These are phyloP conservation scores for Hypothenemus hampei DNA, from an alignment of 1,140 invertebrate species.

Conservation along the genomic window DNA sequence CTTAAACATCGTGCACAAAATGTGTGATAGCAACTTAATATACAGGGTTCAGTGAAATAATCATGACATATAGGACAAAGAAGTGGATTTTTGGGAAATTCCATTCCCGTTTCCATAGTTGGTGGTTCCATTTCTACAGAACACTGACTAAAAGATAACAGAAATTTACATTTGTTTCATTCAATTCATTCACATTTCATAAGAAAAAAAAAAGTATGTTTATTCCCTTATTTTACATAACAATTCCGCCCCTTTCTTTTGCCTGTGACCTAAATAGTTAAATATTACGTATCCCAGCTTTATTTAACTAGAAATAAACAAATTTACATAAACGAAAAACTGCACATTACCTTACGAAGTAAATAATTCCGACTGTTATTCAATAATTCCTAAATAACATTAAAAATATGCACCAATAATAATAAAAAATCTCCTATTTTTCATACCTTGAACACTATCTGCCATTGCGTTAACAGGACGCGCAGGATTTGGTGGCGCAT, in stretches of 20 bases:
- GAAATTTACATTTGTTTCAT: not conserved
- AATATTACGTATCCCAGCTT: not conserved
- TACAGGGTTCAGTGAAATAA: constrained; percentile 62
- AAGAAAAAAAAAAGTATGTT: not conserved
- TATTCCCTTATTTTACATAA: not conserved
- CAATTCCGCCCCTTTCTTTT: not conserved
- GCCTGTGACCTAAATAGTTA: not conserved
- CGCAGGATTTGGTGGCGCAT: too few relatives aligned
- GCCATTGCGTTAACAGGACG: too few relatives aligned
- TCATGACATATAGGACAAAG: constrained; percentile 63
- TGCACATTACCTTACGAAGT: constrained; percentile 40
- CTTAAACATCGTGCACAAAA: constrained; percentile 62
- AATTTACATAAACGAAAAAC: constrained; percentile 4
- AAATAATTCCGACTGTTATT: not conserved
- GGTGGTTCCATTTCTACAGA: constrained; percentile 39
- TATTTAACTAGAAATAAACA: not conserved
- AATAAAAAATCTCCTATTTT: too few relatives aligned
- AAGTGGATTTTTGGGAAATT: constrained; percentile 54
- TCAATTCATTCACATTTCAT: not conserved
- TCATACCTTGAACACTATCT: too few relatives aligned
- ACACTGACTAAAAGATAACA: constrained; percentile 30
- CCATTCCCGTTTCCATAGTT: constrained; percentile 39
- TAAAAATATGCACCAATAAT: too few relatives aligned
- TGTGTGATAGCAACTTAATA: constrained; percentile 64
- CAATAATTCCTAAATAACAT: not conserved